Percentiles rank a stretch among this genome's conserved stretches.
phyloP scores from a whole-genome alignment of 2,113 vertebrate species.

The Pantherophis guttatus region DNA sequence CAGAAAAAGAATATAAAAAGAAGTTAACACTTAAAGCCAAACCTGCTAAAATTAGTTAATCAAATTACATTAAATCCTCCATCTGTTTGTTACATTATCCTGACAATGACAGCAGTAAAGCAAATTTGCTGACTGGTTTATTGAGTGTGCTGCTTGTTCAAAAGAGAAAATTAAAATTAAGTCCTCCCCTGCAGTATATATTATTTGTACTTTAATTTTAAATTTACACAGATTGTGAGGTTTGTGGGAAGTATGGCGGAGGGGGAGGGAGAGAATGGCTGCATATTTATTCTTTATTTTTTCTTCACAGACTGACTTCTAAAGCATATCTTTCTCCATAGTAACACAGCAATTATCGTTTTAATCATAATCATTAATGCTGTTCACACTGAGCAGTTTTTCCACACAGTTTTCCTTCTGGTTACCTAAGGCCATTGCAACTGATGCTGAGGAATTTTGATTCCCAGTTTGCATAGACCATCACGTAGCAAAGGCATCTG shows the following conservation, averaged over 20 bases:
- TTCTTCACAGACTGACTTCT: constrained; percentile 40
- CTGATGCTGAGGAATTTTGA: not conserved
- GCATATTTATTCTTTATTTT: constrained; percentile 22
- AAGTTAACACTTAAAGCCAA: constrained; percentile 56
- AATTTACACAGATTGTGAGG: constrained; percentile 49
- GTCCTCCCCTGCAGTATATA: constrained; percentile 48
- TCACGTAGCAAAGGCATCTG: not conserved
- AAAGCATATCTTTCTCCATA: constrained; percentile 21
- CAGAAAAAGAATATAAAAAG: constrained; percentile 64
- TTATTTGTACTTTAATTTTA: constrained; percentile 51
- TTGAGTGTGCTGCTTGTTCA: constrained; percentile 46
- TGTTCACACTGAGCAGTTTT: constrained; percentile 30
- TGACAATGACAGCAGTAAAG: constrained; percentile 48
- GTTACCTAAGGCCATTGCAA: not conserved
- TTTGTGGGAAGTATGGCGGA: not conserved
- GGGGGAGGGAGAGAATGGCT: not conserved
- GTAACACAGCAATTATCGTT: constrained; percentile 45
- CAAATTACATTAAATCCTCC: constrained; percentile 61
- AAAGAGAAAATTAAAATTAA: constrained; percentile 54
- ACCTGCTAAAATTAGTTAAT: constrained; percentile 66
- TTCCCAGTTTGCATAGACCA: not conserved
- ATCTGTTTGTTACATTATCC: constrained; percentile 62
- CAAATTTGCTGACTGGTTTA: constrained; percentile 65
- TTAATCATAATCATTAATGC: constrained; percentile 16
- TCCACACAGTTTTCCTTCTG: constrained; percentile 10